Evolutionary conservation across 2,797 vertebrate species (phyloP).

Genomic region (Cuniculus paca): DNA sequence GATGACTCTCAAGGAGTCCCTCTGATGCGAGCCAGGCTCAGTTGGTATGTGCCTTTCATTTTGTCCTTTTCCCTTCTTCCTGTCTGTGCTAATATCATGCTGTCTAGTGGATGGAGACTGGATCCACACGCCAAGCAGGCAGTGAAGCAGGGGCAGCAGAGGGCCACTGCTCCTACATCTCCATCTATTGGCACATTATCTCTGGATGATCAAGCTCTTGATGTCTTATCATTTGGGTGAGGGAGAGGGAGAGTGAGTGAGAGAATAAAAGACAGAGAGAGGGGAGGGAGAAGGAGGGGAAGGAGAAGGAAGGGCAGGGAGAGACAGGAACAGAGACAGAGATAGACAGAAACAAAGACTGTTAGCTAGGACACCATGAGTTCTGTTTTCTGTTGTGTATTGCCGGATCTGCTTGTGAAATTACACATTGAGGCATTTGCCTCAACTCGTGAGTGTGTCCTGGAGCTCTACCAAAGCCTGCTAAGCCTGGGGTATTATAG

Average conservation of each 20-base stretch:
- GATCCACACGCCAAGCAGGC: background rate
- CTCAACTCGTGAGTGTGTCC: background rate
- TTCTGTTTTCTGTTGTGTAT: conserved; percentile 14
- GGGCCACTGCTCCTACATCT: background rate
- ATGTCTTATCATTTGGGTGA: background rate
- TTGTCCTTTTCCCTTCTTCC: background rate
- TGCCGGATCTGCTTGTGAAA: conserved; percentile 22
- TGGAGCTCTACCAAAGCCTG: background rate
- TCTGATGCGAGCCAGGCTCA: background rate
- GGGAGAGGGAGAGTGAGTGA: background rate
- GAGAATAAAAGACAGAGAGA: background rate
- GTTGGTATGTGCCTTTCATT: background rate
- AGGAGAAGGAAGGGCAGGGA: background rate
- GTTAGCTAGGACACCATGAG: background rate
- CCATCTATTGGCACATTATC: background rate
- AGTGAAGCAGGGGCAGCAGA: background rate
- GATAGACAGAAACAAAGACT: background rate
- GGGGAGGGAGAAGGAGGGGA: background rate
- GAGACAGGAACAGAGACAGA: background rate
- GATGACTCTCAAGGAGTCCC: background rate
- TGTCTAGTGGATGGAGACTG: background rate
- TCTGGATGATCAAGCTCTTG: background rate
- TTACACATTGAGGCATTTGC: background rate
- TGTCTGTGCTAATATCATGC: background rate
- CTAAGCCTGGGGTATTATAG: background rate